Evolutionary conservation across 2,888 invertebrate genomes (phyloP).

Genomic region (Eupithecia inturbata): DNA sequence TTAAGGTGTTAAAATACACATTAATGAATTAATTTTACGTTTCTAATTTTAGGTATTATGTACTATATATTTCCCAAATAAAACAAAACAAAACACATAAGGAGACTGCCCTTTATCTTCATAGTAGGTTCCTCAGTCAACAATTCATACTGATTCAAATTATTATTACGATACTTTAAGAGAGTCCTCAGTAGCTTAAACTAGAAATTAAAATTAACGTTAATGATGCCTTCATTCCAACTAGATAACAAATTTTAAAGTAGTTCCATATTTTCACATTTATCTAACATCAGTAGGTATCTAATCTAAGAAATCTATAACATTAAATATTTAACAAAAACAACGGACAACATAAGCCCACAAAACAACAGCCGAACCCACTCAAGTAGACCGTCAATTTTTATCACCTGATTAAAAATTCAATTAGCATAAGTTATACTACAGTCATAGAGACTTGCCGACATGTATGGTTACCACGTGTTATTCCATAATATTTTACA

Average conservation of each 20-base stretch:
- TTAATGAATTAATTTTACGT: too few relatives aligned
- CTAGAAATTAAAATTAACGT: too few relatives aligned
- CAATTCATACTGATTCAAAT: background rate
- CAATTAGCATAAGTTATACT: constrained; percentile 12
- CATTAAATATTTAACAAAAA: constrained; percentile 5
- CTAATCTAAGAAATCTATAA: constrained; percentile 8
- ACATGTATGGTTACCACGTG: background rate
- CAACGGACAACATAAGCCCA: constrained; percentile 5
- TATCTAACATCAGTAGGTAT: background rate
- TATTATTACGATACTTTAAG: background rate
- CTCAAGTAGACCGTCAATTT: constrained; percentile 14
- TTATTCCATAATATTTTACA: too few relatives aligned
- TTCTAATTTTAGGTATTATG: too few relatives aligned
- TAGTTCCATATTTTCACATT: background rate
- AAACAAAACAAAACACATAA: too few relatives aligned
- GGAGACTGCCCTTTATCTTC: background rate
- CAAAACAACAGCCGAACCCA: background rate
- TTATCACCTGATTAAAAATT: constrained; percentile 18
- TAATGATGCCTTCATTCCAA: too few relatives aligned
- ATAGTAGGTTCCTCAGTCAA: background rate
- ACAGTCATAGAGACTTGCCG: background rate
- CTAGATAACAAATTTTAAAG: too few relatives aligned
- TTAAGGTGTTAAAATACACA: background rate
- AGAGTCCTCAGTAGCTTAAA: too few relatives aligned
- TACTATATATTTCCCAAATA: too few relatives aligned